Base-by-base conservation (phyloP, 2,888 invertebrate genomes). In the Tipula helvola region DNA sequence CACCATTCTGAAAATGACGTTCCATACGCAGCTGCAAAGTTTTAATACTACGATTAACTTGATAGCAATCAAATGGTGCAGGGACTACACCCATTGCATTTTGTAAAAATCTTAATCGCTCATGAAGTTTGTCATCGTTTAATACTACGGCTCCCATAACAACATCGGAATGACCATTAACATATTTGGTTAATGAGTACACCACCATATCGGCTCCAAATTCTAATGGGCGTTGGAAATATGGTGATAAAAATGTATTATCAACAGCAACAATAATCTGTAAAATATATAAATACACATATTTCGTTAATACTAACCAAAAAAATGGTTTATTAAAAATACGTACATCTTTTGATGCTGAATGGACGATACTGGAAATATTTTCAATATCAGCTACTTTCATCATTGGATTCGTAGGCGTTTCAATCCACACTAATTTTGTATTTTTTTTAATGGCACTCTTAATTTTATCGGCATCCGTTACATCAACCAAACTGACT, bases 101-200 rank as follows among this genome's bases (percentile, higher is more conserved):
- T 93, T 98, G 98, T 88, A 97, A 92, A 92, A 96, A 99, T 88
- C 95, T 93, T 47, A 99, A 91, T 90, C 93, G 94, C 12, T 95
- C 92, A 88, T 94, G 95, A 3, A 98, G 89, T 84, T 94, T 94
- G 83, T 96, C 94, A 89, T 95, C 93, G 89, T 95, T 97, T 3
- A 96, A 94, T 47, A 96, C 92, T 7, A 95, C 94, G 16, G 97
- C 96, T 2, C 99, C 99, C 99, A 99, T 99, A 5, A 99, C 95
- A 28, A 98, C 96, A 92, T 99, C 99, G 0, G 97, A 95, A 92
- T 99, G 99, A 0, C 99, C 99, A 91, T 99, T 99, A 95, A 99
- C 97, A 90, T 99, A 99, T 92, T 99, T 99, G 0, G 98, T 98
- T 87, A 98, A 90, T 0, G 99, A 99, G 91, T 99, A 98, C 89